Evolutionary conservation across 1,140 invertebrate species (phyloP), one percentile per base, ranked within the genome.

Genomic region (Parasteatoda tepidariorum): DNA sequence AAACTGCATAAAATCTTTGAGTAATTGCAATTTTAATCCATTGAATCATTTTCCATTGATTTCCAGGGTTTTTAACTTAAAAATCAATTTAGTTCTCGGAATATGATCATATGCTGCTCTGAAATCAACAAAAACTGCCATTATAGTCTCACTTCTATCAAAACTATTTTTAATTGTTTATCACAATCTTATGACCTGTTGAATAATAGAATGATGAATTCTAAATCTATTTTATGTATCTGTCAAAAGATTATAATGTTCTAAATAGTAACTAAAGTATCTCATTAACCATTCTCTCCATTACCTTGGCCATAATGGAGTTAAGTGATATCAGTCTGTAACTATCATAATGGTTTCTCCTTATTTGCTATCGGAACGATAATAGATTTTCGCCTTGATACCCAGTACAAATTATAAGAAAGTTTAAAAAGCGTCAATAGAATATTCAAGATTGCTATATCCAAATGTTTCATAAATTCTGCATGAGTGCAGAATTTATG

Each of bases 41-140:
- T 59, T n/a, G 26, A n/a, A 74, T 18, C 71, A 74, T 74, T 33
- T 74, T 74, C 28, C 48, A 22, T 30, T 30, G 31, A 74, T 34
- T 57, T 9, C 54, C 1, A 33, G 15, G 0, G 15, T 59, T 74
- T 74, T 57, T 15, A 30, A 59, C 31, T 74, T 74, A 34, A 33
- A 59, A 74, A 74, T 74, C 13, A 74, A 61, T 74, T 59, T 74
- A 59, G 15, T 34, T 74, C 70, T 59, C 28, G 2, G 34, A 74
- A 57, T 74, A n/a, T 31, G 30, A 74, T 59, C 55, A 9, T 59
- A 74, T 59, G n/a, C n/a, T n/a, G n/a, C n/a, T n/a, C n/a, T n/a
- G 18, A 54, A 55, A 30, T 26, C 24, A 15, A 54, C 38, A 71
- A 71, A 71, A 71, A 55, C 24, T 55, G 68, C 24, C n/a, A 71